These are phyloP conservation scores for Campylomormyrus numenius DNA, from an alignment of 2,113 vertebrate genomes.

Conservation along the genomic window DNA sequence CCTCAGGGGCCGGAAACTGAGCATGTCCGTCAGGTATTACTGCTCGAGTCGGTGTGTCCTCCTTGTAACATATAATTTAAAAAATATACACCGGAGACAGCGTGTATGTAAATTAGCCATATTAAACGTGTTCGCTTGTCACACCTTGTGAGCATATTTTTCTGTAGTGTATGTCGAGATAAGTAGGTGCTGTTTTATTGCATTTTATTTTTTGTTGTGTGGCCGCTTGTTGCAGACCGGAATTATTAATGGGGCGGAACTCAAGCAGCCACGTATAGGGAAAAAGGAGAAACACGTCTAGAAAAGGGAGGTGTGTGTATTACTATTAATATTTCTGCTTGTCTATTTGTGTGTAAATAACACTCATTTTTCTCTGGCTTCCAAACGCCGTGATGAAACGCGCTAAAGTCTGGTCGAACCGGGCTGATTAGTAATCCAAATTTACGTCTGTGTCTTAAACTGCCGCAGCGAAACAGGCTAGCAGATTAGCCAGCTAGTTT, in stretches of 20 bases:
- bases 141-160: background rate
- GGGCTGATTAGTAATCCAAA: background rate
- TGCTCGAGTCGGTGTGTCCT: background rate
- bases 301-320: constrained; percentile 43
- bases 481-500: background rate
- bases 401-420: background rate
- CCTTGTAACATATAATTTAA: background rate
- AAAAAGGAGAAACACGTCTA: constrained; percentile 38
- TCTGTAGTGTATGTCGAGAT: background rate
- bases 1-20: background rate
- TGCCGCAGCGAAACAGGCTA: background rate
- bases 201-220: background rate
- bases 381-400: background rate
- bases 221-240: background rate
- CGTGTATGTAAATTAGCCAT: background rate
- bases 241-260: constrained; percentile 32
- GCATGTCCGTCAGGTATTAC: background rate
- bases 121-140: background rate
- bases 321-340: background rate
- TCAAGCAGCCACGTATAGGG: constrained; percentile 62
- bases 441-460: background rate
- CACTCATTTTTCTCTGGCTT: background rate
- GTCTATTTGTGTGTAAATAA: background rate
- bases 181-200: background rate
- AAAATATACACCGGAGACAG: background rate